phyloP scores from a whole-genome alignment of 2,888 invertebrate genomes.

The Meliscaeva auricollis region DNA sequence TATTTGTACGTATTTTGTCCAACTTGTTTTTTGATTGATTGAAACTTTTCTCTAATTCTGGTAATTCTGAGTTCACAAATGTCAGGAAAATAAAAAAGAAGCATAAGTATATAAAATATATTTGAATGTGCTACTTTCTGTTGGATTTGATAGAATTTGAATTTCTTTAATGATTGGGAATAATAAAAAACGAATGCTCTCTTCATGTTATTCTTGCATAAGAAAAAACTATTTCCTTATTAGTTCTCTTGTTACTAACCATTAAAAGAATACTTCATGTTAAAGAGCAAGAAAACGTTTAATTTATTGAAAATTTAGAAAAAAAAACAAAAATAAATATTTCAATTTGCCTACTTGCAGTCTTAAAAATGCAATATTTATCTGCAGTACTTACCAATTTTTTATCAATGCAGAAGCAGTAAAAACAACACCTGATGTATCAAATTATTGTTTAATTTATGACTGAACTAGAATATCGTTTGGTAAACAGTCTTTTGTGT shows the following conservation, averaged over 20 bases:
- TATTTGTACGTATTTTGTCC: conserved; percentile 22
- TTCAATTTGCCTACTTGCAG: too few species aligned
- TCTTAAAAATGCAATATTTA: background rate
- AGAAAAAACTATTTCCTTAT: too few species aligned
- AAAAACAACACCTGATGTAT: conserved; percentile 52
- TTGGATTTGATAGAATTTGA: too few species aligned
- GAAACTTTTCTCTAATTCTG: conserved; percentile 19
- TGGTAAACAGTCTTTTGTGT: conserved; percentile 34
- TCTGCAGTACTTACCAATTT: too few species aligned
- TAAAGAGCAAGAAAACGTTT: too few species aligned
- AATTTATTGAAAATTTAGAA: too few species aligned
- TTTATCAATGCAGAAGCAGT: conserved; percentile 30
- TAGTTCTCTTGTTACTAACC: too few species aligned
- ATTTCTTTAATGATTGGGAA: too few species aligned
- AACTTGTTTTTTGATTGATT: conserved; percentile 40
- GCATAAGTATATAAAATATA: conserved; percentile 27
- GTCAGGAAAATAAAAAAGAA: conserved; percentile 26
- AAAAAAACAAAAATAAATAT: too few species aligned
- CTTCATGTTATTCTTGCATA: too few species aligned
- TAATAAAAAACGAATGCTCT: too few species aligned
- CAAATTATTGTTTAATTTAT: conserved; percentile 64
- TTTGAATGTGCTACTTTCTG: conserved; percentile 40
- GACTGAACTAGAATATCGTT: conserved; percentile 24
- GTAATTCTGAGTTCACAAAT: conserved; percentile 41
- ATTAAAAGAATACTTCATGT: too few species aligned